These are phyloP conservation scores for Sturnus vulgaris DNA, from an alignment of 2,113 vertebrate species.

Conservation along the genomic window DNA sequence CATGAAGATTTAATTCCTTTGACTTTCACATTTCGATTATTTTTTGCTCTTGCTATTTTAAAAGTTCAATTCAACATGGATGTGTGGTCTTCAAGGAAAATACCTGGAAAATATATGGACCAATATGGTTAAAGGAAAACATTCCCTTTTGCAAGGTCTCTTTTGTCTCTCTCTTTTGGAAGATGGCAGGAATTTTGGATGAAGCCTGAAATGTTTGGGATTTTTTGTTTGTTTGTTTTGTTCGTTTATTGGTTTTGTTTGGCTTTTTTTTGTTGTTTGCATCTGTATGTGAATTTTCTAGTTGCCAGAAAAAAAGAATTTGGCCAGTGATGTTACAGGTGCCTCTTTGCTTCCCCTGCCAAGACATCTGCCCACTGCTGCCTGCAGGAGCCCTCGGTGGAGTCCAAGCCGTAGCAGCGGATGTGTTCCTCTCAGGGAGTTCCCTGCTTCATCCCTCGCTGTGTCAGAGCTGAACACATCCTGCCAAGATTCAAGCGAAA, in stretches of 20 bases:
- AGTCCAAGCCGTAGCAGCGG: neutral
- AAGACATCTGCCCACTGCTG: constrained; percentile 40
- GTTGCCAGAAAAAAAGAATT: neutral
- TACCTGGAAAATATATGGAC: neutral
- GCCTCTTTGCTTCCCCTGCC: neutral
- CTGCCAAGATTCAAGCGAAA: constrained; percentile 20
- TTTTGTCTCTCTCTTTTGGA: neutral
- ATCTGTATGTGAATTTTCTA: neutral
- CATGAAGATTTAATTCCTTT: neutral
- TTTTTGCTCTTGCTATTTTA: neutral
- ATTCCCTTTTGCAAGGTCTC: neutral
- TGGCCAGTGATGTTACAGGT: constrained; percentile 36
- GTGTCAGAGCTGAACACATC: neutral
- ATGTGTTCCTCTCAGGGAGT: neutral
- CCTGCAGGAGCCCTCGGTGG: neutral
- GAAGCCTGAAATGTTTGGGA: neutral
- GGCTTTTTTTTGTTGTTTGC: neutral
- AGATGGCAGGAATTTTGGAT: neutral
- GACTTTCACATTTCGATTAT: neutral
- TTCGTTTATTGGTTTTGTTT: neutral
- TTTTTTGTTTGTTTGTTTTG: neutral
- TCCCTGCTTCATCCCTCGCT: neutral
- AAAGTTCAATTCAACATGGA: neutral
- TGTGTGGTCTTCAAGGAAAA: neutral
- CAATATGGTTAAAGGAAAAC: neutral